Conservation (phyloP, 2,113 vertebrate genomes). For the Menura novaehollandiae region DNA sequence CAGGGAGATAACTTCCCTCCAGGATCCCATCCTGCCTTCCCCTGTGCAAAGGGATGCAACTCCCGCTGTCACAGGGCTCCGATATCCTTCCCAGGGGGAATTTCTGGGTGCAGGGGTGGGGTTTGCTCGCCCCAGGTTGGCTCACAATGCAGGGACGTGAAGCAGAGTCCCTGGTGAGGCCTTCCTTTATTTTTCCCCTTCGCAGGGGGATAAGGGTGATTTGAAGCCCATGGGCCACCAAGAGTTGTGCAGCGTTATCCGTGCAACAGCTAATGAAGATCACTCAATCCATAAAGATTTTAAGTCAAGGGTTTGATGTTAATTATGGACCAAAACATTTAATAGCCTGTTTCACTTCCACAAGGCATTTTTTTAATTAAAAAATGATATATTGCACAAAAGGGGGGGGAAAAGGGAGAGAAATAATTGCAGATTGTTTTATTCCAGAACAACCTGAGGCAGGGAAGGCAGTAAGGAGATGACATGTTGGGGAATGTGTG, state of each 20-base stretch:
- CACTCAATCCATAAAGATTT: constrained; percentile 23
- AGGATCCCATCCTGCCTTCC: background rate
- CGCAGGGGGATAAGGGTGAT: background rate
- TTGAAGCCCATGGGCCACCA: background rate
- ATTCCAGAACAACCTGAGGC: constrained; percentile 32
- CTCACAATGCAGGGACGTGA: background rate
- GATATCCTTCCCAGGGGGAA: background rate
- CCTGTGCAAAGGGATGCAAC: background rate
- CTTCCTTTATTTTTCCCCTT: background rate
- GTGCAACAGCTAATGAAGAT: background rate
- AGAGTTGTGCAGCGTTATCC: background rate
- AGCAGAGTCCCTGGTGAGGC: background rate
- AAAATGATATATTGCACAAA: constrained; percentile 63
- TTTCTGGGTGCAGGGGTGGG: fast-evolving
- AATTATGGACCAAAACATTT: constrained; percentile 74
- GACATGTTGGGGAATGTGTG: fast-evolving
- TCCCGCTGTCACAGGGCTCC: background rate
- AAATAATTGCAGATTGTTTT: constrained; percentile 61
- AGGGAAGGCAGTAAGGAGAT: background rate
- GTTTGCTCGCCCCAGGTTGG: fast-evolving
- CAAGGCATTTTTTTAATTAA: constrained; percentile 75
- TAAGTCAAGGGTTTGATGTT: constrained; percentile 65
- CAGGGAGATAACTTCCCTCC: background rate
- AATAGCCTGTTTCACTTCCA: constrained; percentile 64
- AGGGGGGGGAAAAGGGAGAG: background rate